These are phyloP conservation scores for Sander lucioperca DNA, from an alignment of 2,113 vertebrate genomes.

Conservation along the genomic window DNA sequence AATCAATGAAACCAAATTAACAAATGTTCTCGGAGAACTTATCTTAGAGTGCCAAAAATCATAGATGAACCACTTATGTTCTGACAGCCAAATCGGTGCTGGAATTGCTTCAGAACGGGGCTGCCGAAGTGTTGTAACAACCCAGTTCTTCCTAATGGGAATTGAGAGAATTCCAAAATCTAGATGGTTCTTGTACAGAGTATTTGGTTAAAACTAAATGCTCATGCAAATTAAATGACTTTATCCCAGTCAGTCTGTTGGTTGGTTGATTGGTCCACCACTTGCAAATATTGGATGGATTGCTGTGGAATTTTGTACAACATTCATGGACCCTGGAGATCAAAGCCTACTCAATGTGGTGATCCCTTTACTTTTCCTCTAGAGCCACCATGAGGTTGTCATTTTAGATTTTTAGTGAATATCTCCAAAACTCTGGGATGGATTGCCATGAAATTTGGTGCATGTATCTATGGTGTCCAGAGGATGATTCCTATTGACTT, in stretches of 20 bases:
- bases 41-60: constrained; percentile 37
- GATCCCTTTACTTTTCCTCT: not conserved
- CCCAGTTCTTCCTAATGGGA: constrained; percentile 10
- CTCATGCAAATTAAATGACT: not conserved
- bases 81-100: constrained; percentile 44
- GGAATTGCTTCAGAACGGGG: constrained; percentile 32
- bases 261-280: not conserved
- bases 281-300: not conserved
- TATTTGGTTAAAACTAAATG: not conserved
- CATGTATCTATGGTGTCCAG: not conserved
- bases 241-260: not conserved
- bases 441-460: not conserved
- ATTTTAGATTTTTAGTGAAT: not conserved
- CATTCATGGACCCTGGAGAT: not conserved
- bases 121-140: constrained; percentile 31
- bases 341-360: not conserved
- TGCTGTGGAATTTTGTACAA: not conserved
- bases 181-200: not conserved
- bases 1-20: constrained; percentile 46
- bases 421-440: not conserved
- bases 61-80: constrained; percentile 19
- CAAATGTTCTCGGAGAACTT: constrained; percentile 43
- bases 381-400: not conserved
- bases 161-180: not conserved
- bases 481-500: not conserved